These are phyloP conservation scores for Xiphorhynchus elegans DNA, from an alignment of 2,113 vertebrate species.

Conservation along the genomic window DNA sequence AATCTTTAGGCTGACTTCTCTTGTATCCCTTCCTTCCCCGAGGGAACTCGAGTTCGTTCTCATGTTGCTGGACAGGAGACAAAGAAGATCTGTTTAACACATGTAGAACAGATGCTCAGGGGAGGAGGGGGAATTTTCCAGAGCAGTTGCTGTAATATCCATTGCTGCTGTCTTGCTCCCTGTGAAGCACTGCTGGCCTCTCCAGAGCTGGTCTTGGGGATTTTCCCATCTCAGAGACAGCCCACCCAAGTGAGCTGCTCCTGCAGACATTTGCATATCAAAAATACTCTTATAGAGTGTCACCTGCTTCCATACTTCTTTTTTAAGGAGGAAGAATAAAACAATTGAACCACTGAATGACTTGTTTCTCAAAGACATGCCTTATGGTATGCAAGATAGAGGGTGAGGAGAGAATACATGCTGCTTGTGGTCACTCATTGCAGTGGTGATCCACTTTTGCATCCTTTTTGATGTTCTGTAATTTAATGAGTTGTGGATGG, in stretches of 20 bases:
- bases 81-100: conserved; percentile 62
- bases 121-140: conserved; percentile 45
- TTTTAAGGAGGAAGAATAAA: neutral
- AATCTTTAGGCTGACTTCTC: conserved; percentile 63
- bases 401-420: neutral
- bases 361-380: neutral
- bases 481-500: neutral
- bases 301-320: neutral
- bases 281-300: neutral
- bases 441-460: neutral
- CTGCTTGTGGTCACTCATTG: neutral
- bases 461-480: neutral
- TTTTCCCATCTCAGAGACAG: neutral
- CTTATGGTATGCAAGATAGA: neutral
- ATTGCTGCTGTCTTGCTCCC: conserved; percentile 54
- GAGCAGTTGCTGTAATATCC: conserved; percentile 42
- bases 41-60: conserved; percentile 40
- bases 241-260: conserved; percentile 25
- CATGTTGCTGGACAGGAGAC: conserved; percentile 61
- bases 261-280: neutral
- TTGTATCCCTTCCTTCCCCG: conserved; percentile 43
- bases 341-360: neutral
- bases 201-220: conserved; percentile 1
- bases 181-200: neutral
- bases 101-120: conserved; percentile 71